Conservation (phyloP, 2,113 vertebrate genomes). For the Corynorhinus townsendii region DNA sequence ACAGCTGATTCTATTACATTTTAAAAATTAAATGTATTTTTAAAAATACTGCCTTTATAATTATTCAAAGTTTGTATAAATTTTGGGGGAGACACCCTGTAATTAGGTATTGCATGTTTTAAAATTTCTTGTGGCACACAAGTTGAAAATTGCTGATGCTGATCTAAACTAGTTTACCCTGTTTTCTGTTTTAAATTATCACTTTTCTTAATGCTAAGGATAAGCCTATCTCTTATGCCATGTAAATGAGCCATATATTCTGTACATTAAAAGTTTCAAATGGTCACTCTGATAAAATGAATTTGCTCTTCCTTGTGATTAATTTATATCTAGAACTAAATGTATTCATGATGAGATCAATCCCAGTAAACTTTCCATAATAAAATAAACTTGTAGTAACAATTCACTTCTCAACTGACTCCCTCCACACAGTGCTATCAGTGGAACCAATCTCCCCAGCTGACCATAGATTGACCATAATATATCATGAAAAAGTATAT, state of each 20-base stretch:
- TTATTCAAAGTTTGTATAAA: too few species aligned
- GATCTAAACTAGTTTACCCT: background rate
- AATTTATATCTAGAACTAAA: background rate
- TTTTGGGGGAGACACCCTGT: too few species aligned
- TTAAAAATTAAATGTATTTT: too few species aligned
- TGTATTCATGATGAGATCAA: background rate
- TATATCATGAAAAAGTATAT: background rate
- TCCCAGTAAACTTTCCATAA: background rate
- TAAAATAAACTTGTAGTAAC: background rate
- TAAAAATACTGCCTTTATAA: too few species aligned
- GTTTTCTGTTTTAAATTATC: background rate
- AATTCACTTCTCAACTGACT: background rate
- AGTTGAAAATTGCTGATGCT: background rate
- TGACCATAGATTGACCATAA: background rate
- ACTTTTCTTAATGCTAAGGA: background rate
- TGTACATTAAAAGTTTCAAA: background rate
- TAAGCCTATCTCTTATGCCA: background rate
- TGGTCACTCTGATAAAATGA: background rate
- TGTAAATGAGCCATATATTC: background rate
- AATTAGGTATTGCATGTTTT: background rate
- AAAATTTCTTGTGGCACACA: background rate
- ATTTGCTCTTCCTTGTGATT: background rate
- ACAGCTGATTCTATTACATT: too few species aligned
- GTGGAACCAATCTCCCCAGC: background rate
- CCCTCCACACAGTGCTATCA: background rate